Percentiles rank a stretch among this genome's conserved stretches.
Evolutionary conservation across 2,797 vertebrate species (phyloP).

Genomic region (Taeniopygia guttata): DNA sequence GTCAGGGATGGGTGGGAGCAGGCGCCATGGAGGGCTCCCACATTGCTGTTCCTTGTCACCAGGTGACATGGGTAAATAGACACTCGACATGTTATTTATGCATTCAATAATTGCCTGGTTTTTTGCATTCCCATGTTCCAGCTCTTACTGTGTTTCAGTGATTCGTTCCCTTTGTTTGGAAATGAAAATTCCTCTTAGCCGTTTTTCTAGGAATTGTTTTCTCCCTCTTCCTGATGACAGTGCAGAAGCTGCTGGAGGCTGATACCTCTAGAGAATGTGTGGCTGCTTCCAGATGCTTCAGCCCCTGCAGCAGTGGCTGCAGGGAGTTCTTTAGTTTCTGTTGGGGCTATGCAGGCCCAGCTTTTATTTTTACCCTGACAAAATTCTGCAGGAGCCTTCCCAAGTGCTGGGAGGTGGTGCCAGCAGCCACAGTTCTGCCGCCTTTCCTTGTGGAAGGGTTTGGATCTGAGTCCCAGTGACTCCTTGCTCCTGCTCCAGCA

Average conservation of each 20-base stretch:
- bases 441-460: background rate
- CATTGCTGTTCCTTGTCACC: fast-evolving
- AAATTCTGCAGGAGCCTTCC: background rate
- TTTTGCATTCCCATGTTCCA: background rate
- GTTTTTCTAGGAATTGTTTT: slow-evolving; percentile 23
- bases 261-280: background rate
- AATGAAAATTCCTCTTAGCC: background rate
- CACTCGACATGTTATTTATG: background rate
- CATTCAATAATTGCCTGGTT: background rate
- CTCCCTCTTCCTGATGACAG: background rate
- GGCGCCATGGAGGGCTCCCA: background rate
- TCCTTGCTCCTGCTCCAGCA: fast-evolving
- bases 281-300: background rate
- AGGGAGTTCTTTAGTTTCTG: background rate
- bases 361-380: background rate
- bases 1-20: background rate
- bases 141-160: background rate
- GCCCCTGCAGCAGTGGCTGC: background rate
- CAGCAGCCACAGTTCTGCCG: background rate
- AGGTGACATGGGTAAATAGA: background rate
- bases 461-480: background rate
- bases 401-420: fast-evolving
- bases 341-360: background rate
- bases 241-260: background rate
- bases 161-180: background rate